Evolutionary conservation across 1,140 invertebrate species (phyloP).

Genomic region (Monochamus saltuarius): DNA sequence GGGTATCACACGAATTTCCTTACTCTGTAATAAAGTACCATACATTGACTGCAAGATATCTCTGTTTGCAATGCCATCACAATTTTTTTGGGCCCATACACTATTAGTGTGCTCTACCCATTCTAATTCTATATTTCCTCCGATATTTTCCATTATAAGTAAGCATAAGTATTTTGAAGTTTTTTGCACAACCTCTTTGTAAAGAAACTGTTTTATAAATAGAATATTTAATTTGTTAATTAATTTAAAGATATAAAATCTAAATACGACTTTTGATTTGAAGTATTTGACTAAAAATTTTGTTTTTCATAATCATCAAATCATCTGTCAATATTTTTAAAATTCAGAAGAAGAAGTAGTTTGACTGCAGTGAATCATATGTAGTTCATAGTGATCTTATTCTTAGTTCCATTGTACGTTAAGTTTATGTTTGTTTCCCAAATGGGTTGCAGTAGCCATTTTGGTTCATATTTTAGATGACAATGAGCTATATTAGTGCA

Average conservation of each 20-base stretch:
- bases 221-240: background rate
- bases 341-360: too few relatives aligned
- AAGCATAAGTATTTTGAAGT: too few relatives aligned
- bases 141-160: constrained; percentile 35
- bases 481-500: too few relatives aligned
- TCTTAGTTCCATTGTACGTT: too few relatives aligned
- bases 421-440: too few relatives aligned
- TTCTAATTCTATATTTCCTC: constrained; percentile 50
- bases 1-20: constrained; percentile 51
- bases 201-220: background rate
- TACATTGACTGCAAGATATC: constrained; percentile 59
- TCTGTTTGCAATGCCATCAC: constrained; percentile 58
- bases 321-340: background rate
- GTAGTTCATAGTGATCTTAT: too few relatives aligned
- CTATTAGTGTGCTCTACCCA: constrained; percentile 61
- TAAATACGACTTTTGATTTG: background rate
- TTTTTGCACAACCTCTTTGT: background rate
- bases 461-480: too few relatives aligned
- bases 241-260: background rate
- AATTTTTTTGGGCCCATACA: constrained; percentile 61
- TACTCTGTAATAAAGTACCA: constrained; percentile 59
- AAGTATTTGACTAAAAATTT: constrained; percentile 10
- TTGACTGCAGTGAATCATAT: too few relatives aligned
- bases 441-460: too few relatives aligned
- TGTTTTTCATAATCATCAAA: constrained; percentile 8